These are phyloP conservation scores for Stegana nigrithorax DNA, from an alignment of 2,888 invertebrate genomes.

Conservation along the genomic window DNA sequence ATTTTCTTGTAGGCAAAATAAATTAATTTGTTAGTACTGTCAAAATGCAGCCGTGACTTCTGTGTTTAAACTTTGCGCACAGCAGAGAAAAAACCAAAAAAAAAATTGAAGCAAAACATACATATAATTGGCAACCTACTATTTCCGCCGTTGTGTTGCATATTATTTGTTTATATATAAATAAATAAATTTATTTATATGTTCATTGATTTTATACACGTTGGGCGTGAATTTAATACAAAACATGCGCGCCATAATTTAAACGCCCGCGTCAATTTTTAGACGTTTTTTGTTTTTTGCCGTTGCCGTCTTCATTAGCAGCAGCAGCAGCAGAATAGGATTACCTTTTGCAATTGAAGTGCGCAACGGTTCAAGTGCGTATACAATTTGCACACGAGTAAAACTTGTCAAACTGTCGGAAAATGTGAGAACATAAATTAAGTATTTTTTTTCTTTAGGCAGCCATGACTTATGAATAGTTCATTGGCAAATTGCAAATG, in stretches of 20 bases:
- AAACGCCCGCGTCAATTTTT: too few relatives aligned
- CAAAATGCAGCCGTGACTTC: background rate
- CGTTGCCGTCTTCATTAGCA: too few relatives aligned
- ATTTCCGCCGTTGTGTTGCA: background rate
- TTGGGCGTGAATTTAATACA: background rate
- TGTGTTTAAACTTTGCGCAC: background rate
- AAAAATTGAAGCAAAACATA: background rate
- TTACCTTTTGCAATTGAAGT: background rate
- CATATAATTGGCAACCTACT: background rate
- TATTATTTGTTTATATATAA: background rate
- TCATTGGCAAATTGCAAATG: too few relatives aligned
- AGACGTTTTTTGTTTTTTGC: too few relatives aligned
- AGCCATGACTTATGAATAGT: too few relatives aligned
- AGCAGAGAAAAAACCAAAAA: background rate
- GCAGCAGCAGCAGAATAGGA: too few relatives aligned
- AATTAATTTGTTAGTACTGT: background rate
- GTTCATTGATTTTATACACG: background rate
- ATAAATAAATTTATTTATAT: background rate
- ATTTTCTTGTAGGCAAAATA: background rate
- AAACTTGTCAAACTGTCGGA: too few relatives aligned
- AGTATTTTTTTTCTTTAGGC: too few relatives aligned
- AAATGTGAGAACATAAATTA: too few relatives aligned
- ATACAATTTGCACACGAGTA: background rate
- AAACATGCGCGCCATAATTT: constrained; percentile 2
- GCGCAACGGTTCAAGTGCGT: constrained; percentile 5